Evolutionary conservation across 2,797 vertebrate species (phyloP), one percentile per base, ranked within the genome.

Genomic region (Caiman crocodilus): DNA sequence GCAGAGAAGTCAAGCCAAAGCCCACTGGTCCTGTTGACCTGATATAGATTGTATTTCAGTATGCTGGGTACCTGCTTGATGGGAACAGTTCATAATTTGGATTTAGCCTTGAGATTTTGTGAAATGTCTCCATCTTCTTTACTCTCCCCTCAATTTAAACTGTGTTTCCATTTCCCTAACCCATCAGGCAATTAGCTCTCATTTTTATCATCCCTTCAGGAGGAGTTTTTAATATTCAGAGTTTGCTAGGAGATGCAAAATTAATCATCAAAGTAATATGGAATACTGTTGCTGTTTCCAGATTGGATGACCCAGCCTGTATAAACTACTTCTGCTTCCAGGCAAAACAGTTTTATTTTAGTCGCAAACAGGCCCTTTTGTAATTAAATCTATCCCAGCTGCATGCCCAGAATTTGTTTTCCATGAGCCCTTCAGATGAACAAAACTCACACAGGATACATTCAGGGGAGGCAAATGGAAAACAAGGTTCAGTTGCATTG

Each of bases 21-120:
- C 90, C 94, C 92, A 95, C 94, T 89, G 83, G 93, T 84, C 81
- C 91, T 95, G 91, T 93, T 96, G 93, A 91, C 95, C 95, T 96
- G 74, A 93, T 95, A 90, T 0, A 0, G 69, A 80, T 87, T 94
- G 90, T 95, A 35, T 92, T 94, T 89, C 83, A 20, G 8, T 82
- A 79, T 84, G 59, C 69, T 84, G 79, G 81, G 84, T 26, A 87
- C 55, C 79, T 91, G 14, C 42, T 18, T 55, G 88, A 69, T 91
- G 93, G 69, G 90, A 92, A 32, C 58, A 79, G 8, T 69, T 84
- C 90, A 90, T 91, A 14, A 76, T 18, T 74, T 63, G 60, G 64
- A 21, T 78, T 90, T 80, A 86, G 10, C 16, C 79, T 85, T 73
- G 14, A 35, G 26, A 89, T 90, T 88, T 74, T 85, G 28, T 84